Percentiles rank a stretch among this genome's conserved stretches.
Conservation (phyloP, 1,140 invertebrate species). For the Drosophila lacteicornis region DNA sequence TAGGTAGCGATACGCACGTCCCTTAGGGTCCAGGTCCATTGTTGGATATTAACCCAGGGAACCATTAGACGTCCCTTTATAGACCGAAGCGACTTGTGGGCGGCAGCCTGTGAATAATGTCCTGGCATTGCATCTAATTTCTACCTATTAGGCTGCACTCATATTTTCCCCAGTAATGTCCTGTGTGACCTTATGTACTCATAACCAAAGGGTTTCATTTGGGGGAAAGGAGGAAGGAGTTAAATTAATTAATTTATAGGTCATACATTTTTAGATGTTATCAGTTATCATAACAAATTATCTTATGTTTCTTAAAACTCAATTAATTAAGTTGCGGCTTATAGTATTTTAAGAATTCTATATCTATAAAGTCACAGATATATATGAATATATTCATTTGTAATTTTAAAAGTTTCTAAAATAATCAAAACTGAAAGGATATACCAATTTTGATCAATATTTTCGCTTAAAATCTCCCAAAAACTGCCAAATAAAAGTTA, state of each 20-base stretch:
- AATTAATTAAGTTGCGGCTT: no score
- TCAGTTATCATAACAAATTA: no score
- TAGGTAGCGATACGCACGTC: not conserved
- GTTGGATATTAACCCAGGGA: not conserved
- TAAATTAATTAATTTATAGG: no score
- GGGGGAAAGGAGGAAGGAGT: not conserved
- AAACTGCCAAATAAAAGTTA: not conserved
- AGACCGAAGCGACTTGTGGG: not conserved
- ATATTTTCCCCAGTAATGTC: not conserved
- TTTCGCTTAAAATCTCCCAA: not conserved
- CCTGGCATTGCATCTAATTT: not conserved
- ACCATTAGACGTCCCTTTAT: not conserved
- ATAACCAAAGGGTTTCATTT: not conserved
- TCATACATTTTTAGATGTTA: no score
- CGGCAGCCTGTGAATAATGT: not conserved
- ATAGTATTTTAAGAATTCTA: no score
- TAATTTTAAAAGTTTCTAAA: no score
- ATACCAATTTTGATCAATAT: no score
- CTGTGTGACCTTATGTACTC: not conserved
- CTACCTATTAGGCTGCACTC: not conserved
- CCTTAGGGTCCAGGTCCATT: constrained; percentile 1
- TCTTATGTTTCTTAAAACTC: no score
- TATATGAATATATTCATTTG: no score
- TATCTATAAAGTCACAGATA: no score
- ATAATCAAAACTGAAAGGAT: no score